These are phyloP conservation scores for Muscicapa comitata DNA, from an alignment of 2,797 vertebrate genomes.

Conservation along the genomic window DNA sequence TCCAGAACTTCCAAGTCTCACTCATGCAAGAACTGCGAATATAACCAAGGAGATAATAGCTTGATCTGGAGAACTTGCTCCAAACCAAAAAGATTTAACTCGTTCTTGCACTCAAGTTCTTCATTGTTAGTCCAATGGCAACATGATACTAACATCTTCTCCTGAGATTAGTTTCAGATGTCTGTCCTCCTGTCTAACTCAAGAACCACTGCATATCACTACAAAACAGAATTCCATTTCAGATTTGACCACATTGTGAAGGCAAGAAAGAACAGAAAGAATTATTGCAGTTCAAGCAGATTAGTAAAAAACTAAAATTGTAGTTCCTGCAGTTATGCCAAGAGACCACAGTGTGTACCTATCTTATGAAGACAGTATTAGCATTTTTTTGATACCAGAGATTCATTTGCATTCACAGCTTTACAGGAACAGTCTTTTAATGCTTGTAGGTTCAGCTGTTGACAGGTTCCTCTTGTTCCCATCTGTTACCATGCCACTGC, in stretches of 20 bases:
- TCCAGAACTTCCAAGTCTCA: background rate
- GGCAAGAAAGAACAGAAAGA: background rate
- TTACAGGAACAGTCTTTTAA: background rate
- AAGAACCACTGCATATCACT: background rate
- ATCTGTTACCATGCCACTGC: background rate
- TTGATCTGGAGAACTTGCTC: background rate
- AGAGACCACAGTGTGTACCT: background rate
- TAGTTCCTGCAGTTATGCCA: background rate
- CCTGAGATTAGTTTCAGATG: background rate
- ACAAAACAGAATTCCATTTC: background rate
- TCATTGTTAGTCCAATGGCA: background rate
- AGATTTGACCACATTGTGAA: background rate
- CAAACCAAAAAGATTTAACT: background rate
- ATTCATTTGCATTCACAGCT: background rate
- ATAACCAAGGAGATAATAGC: background rate
- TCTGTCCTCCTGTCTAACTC: background rate
- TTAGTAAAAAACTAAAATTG: background rate
- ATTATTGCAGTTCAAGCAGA: background rate
- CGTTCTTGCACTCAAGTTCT: background rate
- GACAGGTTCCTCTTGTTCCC: background rate
- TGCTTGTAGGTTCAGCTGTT: background rate
- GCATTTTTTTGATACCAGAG: background rate
- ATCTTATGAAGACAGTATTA: background rate
- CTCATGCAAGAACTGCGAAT: background rate
- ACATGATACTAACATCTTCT: background rate